These are phyloP conservation scores for Pristiophorus japonicus DNA, from an alignment of 2,113 vertebrate species.

Conservation along the genomic window DNA sequence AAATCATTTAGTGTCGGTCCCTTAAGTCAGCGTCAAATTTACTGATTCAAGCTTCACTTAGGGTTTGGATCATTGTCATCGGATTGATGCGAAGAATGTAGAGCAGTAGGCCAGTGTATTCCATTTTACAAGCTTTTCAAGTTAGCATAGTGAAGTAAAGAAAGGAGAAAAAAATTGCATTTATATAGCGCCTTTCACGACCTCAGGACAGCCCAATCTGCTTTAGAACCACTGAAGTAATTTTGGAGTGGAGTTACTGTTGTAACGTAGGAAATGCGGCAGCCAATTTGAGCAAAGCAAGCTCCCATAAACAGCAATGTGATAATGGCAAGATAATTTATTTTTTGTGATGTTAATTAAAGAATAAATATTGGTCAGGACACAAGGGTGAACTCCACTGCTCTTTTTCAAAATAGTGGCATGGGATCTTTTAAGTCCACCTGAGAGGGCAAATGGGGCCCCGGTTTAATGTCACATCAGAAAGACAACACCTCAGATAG, in stretches of 20 bases:
- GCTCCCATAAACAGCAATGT: background rate
- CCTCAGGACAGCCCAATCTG: background rate
- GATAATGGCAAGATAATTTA: background rate
- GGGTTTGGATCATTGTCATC: background rate
- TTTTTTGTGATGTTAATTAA: background rate
- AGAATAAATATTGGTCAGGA: background rate
- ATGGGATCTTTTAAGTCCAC: background rate
- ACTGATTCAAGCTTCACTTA: background rate
- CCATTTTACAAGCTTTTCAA: background rate
- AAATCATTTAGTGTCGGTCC: background rate
- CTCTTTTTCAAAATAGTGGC: background rate
- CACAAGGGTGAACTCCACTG: too few relatives aligned
- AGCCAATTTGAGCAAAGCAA: background rate
- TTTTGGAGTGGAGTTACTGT: background rate
- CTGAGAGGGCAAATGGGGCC: background rate
- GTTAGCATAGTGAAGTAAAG: background rate
- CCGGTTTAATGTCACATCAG: background rate
- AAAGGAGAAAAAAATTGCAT: background rate
- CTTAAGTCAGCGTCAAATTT: background rate
- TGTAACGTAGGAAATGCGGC: background rate
- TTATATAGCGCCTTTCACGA: background rate
- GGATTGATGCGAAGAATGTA: background rate
- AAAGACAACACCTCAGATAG: too few relatives aligned
- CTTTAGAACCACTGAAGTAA: background rate
- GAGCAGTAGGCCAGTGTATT: background rate